Percentiles rank a stretch among this genome's conserved stretches.
Evolutionary conservation across 2,113 vertebrate species (phyloP).

Genomic region (Uropsilus gracilis): DNA sequence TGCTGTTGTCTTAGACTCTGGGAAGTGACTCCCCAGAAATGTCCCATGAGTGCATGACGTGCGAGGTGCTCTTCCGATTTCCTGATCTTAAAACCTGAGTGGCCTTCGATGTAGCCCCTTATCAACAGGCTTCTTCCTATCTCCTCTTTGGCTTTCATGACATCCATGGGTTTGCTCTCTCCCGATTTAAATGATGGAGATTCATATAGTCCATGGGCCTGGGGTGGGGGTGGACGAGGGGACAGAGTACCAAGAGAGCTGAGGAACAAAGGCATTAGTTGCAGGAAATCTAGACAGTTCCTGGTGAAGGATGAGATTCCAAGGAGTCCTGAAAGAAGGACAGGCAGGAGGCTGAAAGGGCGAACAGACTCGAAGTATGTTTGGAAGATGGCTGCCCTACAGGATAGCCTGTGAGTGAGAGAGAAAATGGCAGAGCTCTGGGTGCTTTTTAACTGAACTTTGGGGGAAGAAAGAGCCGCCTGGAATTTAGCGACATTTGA

Average conservation of each 20-base stretch:
- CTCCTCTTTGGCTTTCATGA: not conserved
- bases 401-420: not conserved
- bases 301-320: not conserved
- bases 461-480: not conserved
- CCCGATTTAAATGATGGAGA: not conserved
- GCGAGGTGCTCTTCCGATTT: not conserved
- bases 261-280: not conserved
- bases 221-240: not conserved
- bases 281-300: not conserved
- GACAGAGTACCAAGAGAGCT: not conserved
- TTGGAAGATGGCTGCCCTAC: not conserved
- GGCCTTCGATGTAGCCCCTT: too few relatives aligned
- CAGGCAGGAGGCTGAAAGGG: not conserved
- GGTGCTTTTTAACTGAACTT: not conserved
- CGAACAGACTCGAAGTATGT: not conserved
- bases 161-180: not conserved
- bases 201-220: too few relatives aligned
- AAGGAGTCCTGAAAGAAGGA: not conserved
- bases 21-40: not conserved
- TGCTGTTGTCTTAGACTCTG: not conserved
- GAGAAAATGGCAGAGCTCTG: not conserved
- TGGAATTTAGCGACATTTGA: not conserved
- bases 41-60: not conserved
- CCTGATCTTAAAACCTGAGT: not conserved
- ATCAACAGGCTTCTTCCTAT: not conserved